Conservation (phyloP, 2,888 invertebrate species). For the Pammene fasciana region DNA sequence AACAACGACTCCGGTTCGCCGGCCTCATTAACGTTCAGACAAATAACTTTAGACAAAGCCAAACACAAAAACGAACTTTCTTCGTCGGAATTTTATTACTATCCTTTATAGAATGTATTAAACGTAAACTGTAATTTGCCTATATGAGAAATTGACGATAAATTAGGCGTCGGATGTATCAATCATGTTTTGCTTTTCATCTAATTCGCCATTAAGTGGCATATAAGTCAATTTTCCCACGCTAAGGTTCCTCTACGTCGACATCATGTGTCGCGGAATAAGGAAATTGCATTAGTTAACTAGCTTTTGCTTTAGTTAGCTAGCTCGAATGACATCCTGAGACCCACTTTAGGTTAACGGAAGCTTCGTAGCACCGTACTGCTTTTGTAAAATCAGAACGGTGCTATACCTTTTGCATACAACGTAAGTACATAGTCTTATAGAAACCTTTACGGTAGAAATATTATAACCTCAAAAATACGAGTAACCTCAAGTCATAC, state of each 20-base stretch:
- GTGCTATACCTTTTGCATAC: slow-evolving; percentile 3
- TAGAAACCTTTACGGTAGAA: neutral
- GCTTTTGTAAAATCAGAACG: no score
- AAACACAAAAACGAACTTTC: slow-evolving; percentile 18
- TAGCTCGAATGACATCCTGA: neutral
- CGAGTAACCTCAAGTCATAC: neutral
- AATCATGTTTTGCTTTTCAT: neutral
- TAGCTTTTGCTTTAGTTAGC: no score
- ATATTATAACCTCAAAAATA: no score
- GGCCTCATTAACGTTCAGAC: slow-evolving; percentile 40
- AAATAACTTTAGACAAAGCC: slow-evolving; percentile 40
- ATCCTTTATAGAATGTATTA: neutral
- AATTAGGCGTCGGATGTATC: neutral
- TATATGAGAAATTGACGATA: neutral
- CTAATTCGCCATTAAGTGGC: neutral
- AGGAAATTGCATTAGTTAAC: slow-evolving; percentile 33
- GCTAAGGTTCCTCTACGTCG: neutral
- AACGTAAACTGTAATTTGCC: neutral
- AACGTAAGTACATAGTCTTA: neutral
- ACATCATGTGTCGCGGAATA: neutral
- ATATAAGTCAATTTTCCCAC: neutral
- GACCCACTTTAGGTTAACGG: neutral
- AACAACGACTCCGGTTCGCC: slow-evolving; percentile 43
- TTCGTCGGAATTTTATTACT: neutral
- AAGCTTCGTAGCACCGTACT: no score